Evolutionary conservation across 2,888 invertebrate genomes (phyloP).

Genomic region (Sepiola atlantica): DNA sequence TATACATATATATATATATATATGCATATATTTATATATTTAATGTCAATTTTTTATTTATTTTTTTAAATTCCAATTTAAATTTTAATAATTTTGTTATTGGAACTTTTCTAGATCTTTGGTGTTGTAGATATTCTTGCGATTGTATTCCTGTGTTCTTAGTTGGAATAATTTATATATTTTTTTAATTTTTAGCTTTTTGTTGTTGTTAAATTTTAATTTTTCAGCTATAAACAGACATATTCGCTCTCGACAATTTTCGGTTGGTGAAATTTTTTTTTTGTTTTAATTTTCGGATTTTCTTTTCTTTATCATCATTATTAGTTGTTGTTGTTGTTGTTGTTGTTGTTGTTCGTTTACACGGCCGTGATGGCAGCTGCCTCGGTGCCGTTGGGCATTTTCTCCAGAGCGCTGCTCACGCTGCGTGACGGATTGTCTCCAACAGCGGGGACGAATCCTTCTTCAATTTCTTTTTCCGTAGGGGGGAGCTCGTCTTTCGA

Average conservation of each 20-base stretch:
- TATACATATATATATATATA: no score
- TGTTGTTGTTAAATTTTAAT: not conserved
- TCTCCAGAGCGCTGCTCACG: slow-evolving; percentile 49
- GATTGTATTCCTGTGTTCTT: no score
- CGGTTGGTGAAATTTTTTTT: not conserved
- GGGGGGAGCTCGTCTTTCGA: slow-evolving; percentile 68
- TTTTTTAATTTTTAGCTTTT: not conserved
- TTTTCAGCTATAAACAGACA: no score
- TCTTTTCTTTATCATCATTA: not conserved
- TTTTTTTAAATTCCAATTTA: no score
- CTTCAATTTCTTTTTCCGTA: slow-evolving; percentile 55
- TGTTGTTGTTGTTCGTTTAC: slow-evolving; percentile 48
- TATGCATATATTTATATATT: no score
- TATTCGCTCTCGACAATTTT: no score
- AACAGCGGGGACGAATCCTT: slow-evolving; percentile 37
- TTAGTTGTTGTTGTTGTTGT: not conserved
- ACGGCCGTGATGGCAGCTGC: slow-evolving; percentile 59
- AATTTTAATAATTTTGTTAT: no score
- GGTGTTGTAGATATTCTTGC: no score
- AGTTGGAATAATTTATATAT: no score
- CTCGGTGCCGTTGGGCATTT: slow-evolving; percentile 57
- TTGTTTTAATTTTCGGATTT: not conserved
- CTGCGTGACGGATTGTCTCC: slow-evolving; percentile 43
- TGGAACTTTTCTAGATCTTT: no score
- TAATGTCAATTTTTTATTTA: no score